phyloP scores from a whole-genome alignment of 2,797 vertebrate genomes.

The Etheostoma perlongum region DNA sequence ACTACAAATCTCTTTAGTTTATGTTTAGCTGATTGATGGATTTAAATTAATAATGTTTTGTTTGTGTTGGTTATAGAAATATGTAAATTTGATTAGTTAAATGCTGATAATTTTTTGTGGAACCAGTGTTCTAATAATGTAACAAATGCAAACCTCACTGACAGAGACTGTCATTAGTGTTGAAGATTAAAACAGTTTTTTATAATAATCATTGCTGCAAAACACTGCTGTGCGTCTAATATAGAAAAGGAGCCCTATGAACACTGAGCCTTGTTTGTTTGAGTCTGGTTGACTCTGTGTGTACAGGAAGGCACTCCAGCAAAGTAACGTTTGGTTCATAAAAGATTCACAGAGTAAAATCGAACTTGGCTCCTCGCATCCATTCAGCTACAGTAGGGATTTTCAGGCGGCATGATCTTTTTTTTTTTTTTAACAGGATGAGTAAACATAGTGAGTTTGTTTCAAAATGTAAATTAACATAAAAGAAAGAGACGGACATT shows the following conservation, averaged over 20 bases:
- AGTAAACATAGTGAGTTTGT: conserved; percentile 1
- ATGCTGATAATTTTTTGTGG: neutral
- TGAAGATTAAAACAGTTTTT: neutral
- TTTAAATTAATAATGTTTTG: neutral
- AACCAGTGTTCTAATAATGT: neutral
- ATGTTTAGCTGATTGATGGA: neutral
- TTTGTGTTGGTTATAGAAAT: neutral
- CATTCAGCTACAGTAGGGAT: conserved; percentile 34
- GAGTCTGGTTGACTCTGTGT: conserved; percentile 45
- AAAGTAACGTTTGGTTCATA: conserved; percentile 61
- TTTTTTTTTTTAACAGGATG: conserved; percentile 17
- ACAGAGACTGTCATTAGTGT: neutral
- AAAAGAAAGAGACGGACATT: neutral
- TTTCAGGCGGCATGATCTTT: conserved; percentile 45
- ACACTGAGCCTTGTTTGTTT: conserved; percentile 10
- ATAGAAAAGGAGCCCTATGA: conserved; percentile 15
- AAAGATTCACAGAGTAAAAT: conserved; percentile 66
- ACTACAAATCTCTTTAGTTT: neutral
- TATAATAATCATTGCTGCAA: neutral
- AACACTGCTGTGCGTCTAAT: neutral
- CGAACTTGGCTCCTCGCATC: conserved; percentile 21
- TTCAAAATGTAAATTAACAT: conserved; percentile 7
- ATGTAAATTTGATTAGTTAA: neutral
- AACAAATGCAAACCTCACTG: neutral
- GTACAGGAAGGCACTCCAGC: conserved; percentile 77